Base-by-base conservation (phyloP, 2,888 invertebrate species). In the Criorhina ranunculi region DNA sequence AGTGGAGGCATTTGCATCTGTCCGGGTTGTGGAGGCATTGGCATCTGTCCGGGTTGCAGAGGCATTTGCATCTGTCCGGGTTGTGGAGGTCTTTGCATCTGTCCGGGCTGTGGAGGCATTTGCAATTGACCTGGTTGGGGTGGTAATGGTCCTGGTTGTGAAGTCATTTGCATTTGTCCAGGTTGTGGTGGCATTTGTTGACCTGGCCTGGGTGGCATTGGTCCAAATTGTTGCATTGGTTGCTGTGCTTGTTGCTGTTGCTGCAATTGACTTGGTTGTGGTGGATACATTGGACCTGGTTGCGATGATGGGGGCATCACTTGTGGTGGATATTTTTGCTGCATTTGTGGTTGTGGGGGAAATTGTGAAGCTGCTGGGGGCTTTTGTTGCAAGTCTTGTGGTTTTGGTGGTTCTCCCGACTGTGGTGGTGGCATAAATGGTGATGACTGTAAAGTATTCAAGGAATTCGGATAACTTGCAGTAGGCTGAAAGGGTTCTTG, bases 41-140 rank as follows among this genome's bases (percentile, higher is more conserved):
- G 86, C 33, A 24, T 24, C 24, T 24, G 24, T 24, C 87, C 87
- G 0, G 88, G 80, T 7, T 73, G 49, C 37, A 53, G 64, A 11
- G 86, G 88, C 87, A 81, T 88, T 86, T 87, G 88, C 88, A 75
- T 86, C 87, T 88, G 88, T 82, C 69, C 88, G 42, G 87, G 86
- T 19, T 62, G 62, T 11, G 57, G 69, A 3, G 37, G 15, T 5
- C n/a, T n/a, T n/a, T n/a, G n/a, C n/a, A n/a, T n/a, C n/a, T 49
- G 24, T 31, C 49, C 53, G 4, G 60, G n/a, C 1, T 59, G 59
- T 33, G 53, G 35, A 35, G 66, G 64, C 55, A 80, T 73, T 19
- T 70, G 76, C 60, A 60, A n/a, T 88, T 88, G 87, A 81, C 70
- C 87, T 40, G 87, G 81, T 37, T 86, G 57, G n/a, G 55, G 79